Evolutionary conservation across 2,113 vertebrate species (phyloP).

Genomic region (Oreocharis arfaki): DNA sequence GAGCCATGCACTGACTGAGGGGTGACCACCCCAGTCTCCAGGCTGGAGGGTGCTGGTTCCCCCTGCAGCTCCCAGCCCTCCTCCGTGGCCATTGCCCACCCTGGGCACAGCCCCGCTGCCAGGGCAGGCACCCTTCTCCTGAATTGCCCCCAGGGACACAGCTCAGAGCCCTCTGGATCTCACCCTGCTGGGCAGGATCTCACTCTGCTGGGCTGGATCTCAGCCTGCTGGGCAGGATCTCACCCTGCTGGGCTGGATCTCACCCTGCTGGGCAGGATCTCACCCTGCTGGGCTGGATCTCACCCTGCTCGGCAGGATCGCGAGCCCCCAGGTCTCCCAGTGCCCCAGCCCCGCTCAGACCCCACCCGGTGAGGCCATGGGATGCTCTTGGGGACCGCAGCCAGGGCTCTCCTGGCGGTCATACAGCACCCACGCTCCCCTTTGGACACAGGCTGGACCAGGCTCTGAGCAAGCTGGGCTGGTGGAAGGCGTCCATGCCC

Average conservation of each 20-base stretch:
- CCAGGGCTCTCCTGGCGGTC: neutral
- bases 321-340: neutral
- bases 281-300: too few species aligned
- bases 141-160: rapidly evolving
- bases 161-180: neutral
- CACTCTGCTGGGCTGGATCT: too few species aligned
- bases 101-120: neutral
- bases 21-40: rapidly evolving
- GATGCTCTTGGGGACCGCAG: too few species aligned
- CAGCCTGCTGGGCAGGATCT: neutral
- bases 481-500: neutral
- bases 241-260: neutral
- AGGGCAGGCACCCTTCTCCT: rapidly evolving
- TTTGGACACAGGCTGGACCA: rapidly evolving
- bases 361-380: rapidly evolving
- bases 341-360: rapidly evolving
- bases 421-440: rapidly evolving
- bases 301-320: too few species aligned
- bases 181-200: too few species aligned
- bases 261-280: too few species aligned
- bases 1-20: rapidly evolving
- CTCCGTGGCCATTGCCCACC: neutral
- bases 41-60: too few species aligned
- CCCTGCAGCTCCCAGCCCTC: neutral
- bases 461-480: neutral